phyloP scores from a whole-genome alignment of 2,113 vertebrate species.

The Anser brachyrhynchus region DNA sequence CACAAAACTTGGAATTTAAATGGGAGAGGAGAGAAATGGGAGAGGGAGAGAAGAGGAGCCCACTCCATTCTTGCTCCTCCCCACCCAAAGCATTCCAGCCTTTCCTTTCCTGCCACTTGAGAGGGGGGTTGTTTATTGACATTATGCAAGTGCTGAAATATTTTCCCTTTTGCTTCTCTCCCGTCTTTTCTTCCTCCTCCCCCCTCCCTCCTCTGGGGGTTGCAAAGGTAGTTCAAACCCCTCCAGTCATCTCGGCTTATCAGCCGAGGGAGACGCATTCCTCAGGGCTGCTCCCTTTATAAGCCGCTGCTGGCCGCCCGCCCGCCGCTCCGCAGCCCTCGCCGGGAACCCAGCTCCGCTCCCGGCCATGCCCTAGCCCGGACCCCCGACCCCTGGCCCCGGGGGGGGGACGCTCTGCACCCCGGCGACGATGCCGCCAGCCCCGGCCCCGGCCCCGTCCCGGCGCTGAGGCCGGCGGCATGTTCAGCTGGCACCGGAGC shows the following conservation, averaged over 20 bases:
- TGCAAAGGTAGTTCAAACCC: conserved; percentile 61
- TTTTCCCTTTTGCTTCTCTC: conserved; percentile 27
- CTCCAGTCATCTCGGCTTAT: conserved; percentile 67
- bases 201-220: neutral
- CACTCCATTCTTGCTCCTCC: neutral
- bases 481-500: conserved; percentile 82
- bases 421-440: neutral
- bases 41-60: neutral
- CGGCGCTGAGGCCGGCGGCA: conserved; percentile 45
- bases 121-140: conserved; percentile 32
- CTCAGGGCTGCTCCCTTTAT: conserved; percentile 74
- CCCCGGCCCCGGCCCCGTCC: neutral
- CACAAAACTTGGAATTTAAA: neutral
- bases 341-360: neutral
- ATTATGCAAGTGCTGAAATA: conserved; percentile 61
- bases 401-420: neutral
- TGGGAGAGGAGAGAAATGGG: neutral
- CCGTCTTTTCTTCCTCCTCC: neutral
- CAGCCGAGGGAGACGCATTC: conserved; percentile 73
- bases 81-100: conserved; percentile 39
- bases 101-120: conserved; percentile 8
- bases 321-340: neutral
- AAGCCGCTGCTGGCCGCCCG: conserved; percentile 59
- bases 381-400: no score
- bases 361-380: neutral